Conservation (phyloP, 1,140 invertebrate genomes). For the Drosophila pandora region DNA sequence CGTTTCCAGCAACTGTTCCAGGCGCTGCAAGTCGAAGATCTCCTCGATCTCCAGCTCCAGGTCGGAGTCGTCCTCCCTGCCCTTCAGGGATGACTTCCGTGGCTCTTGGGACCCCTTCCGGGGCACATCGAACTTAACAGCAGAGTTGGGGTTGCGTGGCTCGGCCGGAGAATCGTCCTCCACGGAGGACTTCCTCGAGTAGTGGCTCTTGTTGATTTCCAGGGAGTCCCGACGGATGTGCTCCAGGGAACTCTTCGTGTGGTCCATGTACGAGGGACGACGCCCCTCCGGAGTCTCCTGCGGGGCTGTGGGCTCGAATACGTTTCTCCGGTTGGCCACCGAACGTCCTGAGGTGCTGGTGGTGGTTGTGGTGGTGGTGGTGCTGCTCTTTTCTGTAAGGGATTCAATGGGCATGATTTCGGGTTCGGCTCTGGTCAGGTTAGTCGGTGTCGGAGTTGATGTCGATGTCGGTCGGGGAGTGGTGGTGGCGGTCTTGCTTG, state of each 20-base stretch:
- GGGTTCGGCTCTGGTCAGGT: constrained; percentile 50
- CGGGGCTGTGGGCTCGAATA: constrained; percentile 54
- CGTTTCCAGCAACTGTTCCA: constrained; percentile 90
- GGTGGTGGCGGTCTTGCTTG: constrained; percentile 41
- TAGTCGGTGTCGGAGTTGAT: constrained; percentile 36
- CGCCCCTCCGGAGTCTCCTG: constrained; percentile 23
- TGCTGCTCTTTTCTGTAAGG: constrained; percentile 59
- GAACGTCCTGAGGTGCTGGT: constrained; percentile 35
- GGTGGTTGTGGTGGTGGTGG: constrained; percentile 11
- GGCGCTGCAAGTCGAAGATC: constrained; percentile 88
- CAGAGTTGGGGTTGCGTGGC: constrained; percentile 66
- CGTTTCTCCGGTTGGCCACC: constrained; percentile 69
- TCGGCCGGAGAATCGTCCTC: constrained; percentile 62
- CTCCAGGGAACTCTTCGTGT: constrained; percentile 80
- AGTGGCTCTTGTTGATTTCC: constrained; percentile 78
- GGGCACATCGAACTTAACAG: constrained; percentile 87
- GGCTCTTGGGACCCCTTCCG: constrained; percentile 29
- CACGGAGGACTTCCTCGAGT: constrained; percentile 67
- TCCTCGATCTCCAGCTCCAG: constrained; percentile 86
- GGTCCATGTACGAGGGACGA: constrained; percentile 83
- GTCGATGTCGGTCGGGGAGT: constrained; percentile 23
- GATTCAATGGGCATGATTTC: constrained; percentile 61
- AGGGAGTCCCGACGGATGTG: constrained; percentile 79
- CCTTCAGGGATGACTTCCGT: constrained; percentile 11
- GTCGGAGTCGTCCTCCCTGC: constrained; percentile 31